phyloP scores from a whole-genome alignment of 2,888 invertebrate genomes.

The Diploptera punctata region DNA sequence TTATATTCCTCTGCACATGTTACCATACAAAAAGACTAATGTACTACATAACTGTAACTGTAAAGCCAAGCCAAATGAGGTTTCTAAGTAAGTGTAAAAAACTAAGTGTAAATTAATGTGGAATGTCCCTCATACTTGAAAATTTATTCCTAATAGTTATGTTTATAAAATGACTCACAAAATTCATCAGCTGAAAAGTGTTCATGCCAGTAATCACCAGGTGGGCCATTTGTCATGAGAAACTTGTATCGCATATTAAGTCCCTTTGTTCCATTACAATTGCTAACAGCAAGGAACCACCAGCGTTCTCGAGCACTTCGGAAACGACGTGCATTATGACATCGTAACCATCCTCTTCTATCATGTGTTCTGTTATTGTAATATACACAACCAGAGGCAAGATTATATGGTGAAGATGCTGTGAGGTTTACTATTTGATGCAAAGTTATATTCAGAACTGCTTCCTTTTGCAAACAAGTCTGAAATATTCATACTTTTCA shows the following conservation, averaged over 20 bases:
- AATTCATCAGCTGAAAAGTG: conserved; percentile 96
- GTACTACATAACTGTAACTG: no score
- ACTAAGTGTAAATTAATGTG: no score
- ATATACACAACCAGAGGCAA: conserved; percentile 66
- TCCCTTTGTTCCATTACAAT: conserved; percentile 77
- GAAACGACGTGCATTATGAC: conserved; percentile 58
- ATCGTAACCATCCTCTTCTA: not conserved
- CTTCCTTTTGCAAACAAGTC: conserved; percentile 78
- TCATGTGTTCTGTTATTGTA: not conserved
- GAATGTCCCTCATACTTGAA: no score
- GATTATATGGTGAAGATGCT: conserved; percentile 56
- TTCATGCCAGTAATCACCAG: conserved; percentile 81
- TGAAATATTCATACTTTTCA: no score
- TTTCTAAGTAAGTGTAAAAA: no score
- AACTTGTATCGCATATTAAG: conserved; percentile 80
- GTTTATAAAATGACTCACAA: conserved; percentile 83
- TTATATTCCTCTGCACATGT: no score
- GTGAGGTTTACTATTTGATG: conserved; percentile 83
- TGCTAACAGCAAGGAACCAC: conserved; percentile 93
- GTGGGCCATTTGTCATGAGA: conserved; percentile 86
- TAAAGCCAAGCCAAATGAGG: no score
- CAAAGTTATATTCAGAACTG: conserved; percentile 70
- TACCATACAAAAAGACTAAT: no score
- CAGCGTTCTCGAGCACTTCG: conserved; percentile 84
- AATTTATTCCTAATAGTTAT: no score